These are phyloP conservation scores for Microctonus hyperodae DNA, from an alignment of 2,888 invertebrate genomes.

Conservation along the genomic window DNA sequence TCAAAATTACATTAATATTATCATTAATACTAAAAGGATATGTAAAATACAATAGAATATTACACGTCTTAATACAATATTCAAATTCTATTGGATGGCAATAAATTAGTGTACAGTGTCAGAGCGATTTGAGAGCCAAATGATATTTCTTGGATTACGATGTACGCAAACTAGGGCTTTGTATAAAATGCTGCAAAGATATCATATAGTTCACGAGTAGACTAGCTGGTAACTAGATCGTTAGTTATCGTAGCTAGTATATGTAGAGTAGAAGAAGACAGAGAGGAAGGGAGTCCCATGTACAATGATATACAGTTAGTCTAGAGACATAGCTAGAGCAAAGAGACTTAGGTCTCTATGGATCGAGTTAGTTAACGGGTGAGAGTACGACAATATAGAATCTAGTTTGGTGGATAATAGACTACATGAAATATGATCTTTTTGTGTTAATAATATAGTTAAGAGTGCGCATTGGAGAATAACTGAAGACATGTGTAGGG, in stretches of 20 bases:
- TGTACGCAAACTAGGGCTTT: neutral
- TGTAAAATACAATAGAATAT: too few relatives aligned
- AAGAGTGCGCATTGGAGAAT: slow-evolving; percentile 22
- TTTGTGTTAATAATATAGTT: slow-evolving; percentile 42
- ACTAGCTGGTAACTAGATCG: neutral
- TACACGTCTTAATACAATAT: too few relatives aligned
- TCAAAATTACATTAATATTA: too few relatives aligned
- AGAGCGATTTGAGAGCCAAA: too few relatives aligned
- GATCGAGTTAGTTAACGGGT: neutral
- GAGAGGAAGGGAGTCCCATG: too few relatives aligned
- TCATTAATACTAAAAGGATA: too few relatives aligned
- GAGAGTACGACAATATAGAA: neutral
- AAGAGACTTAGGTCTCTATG: neutral
- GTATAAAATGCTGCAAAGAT: neutral
- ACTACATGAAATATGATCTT: slow-evolving; percentile 40
- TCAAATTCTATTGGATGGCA: too few relatives aligned
- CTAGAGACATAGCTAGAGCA: neutral
- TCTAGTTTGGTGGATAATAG: neutral
- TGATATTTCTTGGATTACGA: neutral
- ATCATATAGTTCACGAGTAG: neutral
- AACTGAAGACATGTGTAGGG: neutral
- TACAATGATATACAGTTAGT: neutral
- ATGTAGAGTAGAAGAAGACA: too few relatives aligned
- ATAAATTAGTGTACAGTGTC: too few relatives aligned
- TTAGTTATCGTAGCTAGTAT: neutral